phyloP scores from a whole-genome alignment of 1,140 invertebrate genomes.

The Cecropterus lyciades region DNA sequence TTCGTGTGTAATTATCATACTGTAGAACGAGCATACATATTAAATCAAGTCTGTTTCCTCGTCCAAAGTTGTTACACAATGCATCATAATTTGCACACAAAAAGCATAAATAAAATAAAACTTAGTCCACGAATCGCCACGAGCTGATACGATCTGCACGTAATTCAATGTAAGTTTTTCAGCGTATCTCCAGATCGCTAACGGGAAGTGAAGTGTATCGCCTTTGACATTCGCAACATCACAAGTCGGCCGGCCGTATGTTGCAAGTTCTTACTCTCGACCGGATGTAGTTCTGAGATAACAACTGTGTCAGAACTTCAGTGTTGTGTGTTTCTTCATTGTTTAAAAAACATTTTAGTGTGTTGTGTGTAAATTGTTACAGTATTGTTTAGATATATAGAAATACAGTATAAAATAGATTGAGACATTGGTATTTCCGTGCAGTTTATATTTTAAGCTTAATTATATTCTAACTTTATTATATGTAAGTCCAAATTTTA shows the following conservation, averaged over 20 bases:
- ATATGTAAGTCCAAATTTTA: no score
- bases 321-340: no score
- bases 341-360: no score
- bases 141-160: constrained; percentile 32
- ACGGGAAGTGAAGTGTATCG: constrained; percentile 34
- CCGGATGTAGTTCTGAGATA: constrained; percentile 12
- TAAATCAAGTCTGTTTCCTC: not conserved
- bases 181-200: constrained; percentile 28
- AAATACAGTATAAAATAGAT: no score
- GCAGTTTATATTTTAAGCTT: no score
- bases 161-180: constrained; percentile 36
- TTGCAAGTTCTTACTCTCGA: not conserved
- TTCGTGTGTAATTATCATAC: no score
- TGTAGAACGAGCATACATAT: no score
- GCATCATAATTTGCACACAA: constrained; percentile 18
- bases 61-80: not conserved
- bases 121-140: constrained; percentile 16
- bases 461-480: no score
- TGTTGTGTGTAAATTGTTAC: not conserved
- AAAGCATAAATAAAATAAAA: constrained; percentile 22
- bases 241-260: constrained; percentile 19
- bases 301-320: constrained; percentile 10
- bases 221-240: constrained; percentile 34
- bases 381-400: no score
- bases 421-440: no score